phyloP scores from a whole-genome alignment of 2,113 vertebrate genomes.

The Pycnonotus jocosus region DNA sequence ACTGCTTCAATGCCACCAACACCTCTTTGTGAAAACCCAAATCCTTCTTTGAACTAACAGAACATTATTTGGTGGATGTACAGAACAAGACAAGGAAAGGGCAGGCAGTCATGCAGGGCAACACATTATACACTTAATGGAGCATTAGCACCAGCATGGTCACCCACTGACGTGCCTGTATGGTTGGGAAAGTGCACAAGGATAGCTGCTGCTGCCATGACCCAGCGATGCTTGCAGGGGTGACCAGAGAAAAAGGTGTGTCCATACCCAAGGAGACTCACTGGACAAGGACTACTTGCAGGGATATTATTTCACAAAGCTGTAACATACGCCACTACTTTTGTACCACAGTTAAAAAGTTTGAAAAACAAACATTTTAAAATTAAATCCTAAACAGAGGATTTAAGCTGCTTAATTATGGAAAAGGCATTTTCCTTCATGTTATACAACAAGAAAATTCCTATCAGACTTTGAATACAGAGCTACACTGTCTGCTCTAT shows the following conservation, averaged over 20 bases:
- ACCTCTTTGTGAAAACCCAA: neutral
- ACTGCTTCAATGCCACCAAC: neutral
- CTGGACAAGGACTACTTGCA: neutral
- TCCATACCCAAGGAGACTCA: neutral
- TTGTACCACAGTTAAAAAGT: neutral
- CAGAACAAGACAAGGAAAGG: neutral
- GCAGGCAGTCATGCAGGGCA: neutral
- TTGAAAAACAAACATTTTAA: neutral
- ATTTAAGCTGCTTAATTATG: neutral
- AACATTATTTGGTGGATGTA: neutral
- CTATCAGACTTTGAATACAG: neutral
- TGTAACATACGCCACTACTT: rapidly evolving
- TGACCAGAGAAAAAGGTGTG: neutral
- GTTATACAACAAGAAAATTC: neutral
- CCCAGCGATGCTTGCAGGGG: rapidly evolving
- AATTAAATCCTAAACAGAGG: neutral
- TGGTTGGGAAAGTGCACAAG: neutral
- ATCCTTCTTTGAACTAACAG: neutral
- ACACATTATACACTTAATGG: neutral
- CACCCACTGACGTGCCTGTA: neutral
- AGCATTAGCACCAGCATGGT: neutral
- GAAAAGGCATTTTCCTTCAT: neutral
- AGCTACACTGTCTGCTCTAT: neutral
- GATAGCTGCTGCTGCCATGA: neutral
- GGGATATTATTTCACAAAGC: neutral